These are phyloP conservation scores for Doris montereyensis DNA, from an alignment of 2,888 invertebrate species.

Conservation along the genomic window DNA sequence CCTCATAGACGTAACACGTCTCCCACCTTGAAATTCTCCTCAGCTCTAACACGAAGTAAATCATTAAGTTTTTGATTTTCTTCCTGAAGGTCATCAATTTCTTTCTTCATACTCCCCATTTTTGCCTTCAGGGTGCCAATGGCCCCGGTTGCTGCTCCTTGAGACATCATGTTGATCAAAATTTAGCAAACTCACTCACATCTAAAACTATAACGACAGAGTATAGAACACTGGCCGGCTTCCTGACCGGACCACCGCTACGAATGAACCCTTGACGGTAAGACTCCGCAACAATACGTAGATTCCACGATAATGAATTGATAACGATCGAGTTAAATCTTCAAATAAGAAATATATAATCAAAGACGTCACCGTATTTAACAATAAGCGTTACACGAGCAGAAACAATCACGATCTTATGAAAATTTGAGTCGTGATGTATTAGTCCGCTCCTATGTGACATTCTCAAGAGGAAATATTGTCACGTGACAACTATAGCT, in stretches of 20 bases:
- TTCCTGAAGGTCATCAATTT: conserved; percentile 98
- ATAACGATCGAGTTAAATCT: too few relatives aligned
- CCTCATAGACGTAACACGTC: neutral
- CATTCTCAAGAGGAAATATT: neutral
- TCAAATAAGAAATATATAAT: too few relatives aligned
- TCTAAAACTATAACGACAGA: neutral
- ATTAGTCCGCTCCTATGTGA: conserved; percentile 28
- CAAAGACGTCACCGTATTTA: neutral
- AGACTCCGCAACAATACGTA: too few relatives aligned
- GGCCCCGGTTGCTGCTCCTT: conserved; percentile 76
- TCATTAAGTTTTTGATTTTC: conserved; percentile 96
- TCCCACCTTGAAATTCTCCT: conserved; percentile 15
- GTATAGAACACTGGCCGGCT: conserved; percentile 41
- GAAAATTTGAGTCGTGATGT: conserved; percentile 22
- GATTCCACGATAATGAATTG: too few relatives aligned
- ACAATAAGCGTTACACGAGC: neutral
- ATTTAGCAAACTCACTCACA: conserved; percentile 30
- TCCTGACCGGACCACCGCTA: conserved; percentile 20
- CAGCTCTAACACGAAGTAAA: conserved; percentile 80
- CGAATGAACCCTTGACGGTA: too few relatives aligned
- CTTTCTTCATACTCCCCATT: conserved; percentile 99
- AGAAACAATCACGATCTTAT: neutral
- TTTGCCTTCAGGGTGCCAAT: conserved; percentile 99
- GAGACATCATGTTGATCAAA: conserved; percentile 27
- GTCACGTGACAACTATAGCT: conserved; percentile 39